Conservation (phyloP, 1,140 invertebrate species). For the Sinonovacula constricta region DNA sequence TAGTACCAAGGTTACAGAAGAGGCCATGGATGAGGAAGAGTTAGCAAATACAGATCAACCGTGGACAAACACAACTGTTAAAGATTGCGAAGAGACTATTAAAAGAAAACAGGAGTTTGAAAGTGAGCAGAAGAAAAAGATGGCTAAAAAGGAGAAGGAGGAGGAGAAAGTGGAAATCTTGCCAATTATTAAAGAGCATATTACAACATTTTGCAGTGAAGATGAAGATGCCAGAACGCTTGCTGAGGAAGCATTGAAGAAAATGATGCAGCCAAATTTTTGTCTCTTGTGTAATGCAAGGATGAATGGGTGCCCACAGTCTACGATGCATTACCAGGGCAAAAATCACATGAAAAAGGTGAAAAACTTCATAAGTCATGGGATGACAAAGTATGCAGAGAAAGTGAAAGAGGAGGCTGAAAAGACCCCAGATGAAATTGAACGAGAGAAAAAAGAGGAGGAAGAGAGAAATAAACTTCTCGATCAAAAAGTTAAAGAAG, state of each 20-base stretch:
- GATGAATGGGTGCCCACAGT: conserved; percentile 61
- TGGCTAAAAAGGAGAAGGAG: conserved; percentile 35
- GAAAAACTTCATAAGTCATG: conserved; percentile 53
- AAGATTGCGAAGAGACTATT: neutral
- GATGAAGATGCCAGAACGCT: conserved; percentile 33
- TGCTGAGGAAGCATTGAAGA: conserved; percentile 48
- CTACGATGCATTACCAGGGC: conserved; percentile 62
- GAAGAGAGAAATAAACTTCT: conserved; percentile 32
- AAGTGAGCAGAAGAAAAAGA: neutral
- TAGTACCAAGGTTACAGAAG: too few species aligned
- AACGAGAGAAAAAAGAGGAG: conserved; percentile 37
- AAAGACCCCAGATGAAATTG: conserved; percentile 35
- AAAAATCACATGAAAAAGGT: conserved; percentile 67
- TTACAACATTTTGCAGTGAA: conserved; percentile 22
- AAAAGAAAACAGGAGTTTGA: neutral
- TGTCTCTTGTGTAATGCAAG: conserved; percentile 63
- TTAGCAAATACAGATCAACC: neutral
- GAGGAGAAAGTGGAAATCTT: conserved; percentile 37
- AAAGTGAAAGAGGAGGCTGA: conserved; percentile 40
- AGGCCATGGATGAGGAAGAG: neutral
- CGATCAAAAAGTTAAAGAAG: conserved; percentile 40
- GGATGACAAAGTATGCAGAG: conserved; percentile 43
- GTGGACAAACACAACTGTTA: neutral
- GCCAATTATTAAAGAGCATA: conserved; percentile 39
- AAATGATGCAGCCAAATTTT: conserved; percentile 62